Base-by-base conservation (phyloP, 2,797 vertebrate species). In the Pangasius krempfi region DNA sequence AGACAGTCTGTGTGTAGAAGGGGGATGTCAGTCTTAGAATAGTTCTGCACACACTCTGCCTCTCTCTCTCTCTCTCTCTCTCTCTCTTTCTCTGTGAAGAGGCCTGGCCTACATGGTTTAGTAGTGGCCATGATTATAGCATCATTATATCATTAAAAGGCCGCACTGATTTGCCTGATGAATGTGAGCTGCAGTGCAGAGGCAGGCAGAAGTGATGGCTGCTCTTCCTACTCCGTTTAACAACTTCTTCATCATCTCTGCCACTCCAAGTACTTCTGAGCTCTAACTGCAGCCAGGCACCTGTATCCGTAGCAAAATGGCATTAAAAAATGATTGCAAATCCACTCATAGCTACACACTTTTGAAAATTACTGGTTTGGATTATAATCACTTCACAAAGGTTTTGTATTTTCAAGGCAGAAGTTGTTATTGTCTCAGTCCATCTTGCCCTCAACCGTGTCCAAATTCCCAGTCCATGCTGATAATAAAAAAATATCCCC, bases 1-100 rank as follows among this genome's bases (percentile, higher is more conserved):
- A 97, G 97, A 95, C 96, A 97, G 98, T 99, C 98, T 99, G 98
- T 97, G 97, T 96, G 95, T 62, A 47, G 73, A 86, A 93, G 97
- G 96, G 97, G 96, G 96, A 95, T 93, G 96, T 97, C 96, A 93
- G 96, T 97, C 96, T 97, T 96, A 97, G 96, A 97, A 97, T 97
- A 97, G 97, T 96, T 97, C 97, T 96, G 95, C 92, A 95, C 94
- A 95, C 94, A 92, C 94, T 96, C 30, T 86, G 20, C 68, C 90
- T 92, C 93, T 90, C 92, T 93, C 93, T 94, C 93, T 94, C 92
- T 94, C 93, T 58, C 58, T 88, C 37, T 88, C 60, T 79, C 56
- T 83, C 54, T 33, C 70, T 73, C 81, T 85, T 58, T 62, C 54
- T 58, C 47, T 86, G 37, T 70, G 58, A 84, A 66, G 72, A 84